These are phyloP conservation scores for Conistra vaccinii DNA, from an alignment of 2,888 invertebrate species.

Conservation along the genomic window DNA sequence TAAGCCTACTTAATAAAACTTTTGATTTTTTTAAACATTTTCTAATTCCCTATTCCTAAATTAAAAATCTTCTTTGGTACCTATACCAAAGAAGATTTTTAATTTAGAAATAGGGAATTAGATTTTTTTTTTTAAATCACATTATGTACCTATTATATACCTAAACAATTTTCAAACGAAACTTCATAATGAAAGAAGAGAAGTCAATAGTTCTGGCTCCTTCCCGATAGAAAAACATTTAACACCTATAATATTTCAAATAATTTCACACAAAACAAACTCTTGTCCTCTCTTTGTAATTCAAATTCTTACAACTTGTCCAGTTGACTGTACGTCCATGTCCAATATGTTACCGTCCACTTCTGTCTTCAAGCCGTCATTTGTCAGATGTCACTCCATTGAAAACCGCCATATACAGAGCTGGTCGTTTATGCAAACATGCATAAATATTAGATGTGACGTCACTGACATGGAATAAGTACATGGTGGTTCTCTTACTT, in stretches of 20 bases:
- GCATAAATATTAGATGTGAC: constrained; percentile 53
- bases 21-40: no score
- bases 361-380: constrained; percentile 59
- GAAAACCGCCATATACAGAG: constrained; percentile 58
- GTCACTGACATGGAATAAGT: constrained; percentile 19
- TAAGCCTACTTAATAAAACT: no score
- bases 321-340: constrained; percentile 40
- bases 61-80: no score
- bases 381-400: constrained; percentile 64
- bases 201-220: no score
- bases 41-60: no score
- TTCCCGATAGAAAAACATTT: background rate
- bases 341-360: constrained; percentile 47
- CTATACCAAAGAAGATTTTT: background rate
- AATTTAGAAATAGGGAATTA: background rate
- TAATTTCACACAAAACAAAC: background rate
- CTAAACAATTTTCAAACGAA: background rate
- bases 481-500: constrained; percentile 14
- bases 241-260: background rate
- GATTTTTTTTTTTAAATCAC: no score
- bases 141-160: no score
- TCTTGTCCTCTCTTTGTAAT: constrained; percentile 10
- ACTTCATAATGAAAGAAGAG: background rate
- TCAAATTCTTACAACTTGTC: constrained; percentile 32
- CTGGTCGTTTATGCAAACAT: constrained; percentile 53